These are phyloP conservation scores for Plagodis pulveraria DNA, from an alignment of 2,888 invertebrate species.

Conservation along the genomic window DNA sequence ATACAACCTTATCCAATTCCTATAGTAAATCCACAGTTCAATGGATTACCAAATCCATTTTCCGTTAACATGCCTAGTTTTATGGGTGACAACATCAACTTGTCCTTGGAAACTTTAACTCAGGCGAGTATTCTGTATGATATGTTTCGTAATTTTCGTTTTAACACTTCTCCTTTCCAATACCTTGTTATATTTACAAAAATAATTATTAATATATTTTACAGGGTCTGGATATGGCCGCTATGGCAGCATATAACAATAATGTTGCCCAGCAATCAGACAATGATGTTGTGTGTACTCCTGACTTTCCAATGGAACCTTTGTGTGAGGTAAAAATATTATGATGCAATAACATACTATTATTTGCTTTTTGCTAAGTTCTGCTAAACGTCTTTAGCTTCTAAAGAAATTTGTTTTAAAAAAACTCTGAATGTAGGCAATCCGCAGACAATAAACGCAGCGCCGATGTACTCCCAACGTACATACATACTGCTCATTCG, in stretches of 20 bases:
- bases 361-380: too few relatives aligned
- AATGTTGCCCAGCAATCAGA: conserved; percentile 43
- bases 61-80: conserved; percentile 31
- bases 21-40: conserved; percentile 48
- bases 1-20: conserved; percentile 48
- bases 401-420: too few relatives aligned
- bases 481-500: too few relatives aligned
- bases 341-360: background rate
- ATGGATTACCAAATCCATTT: conserved; percentile 57
- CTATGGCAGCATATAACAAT: conserved; percentile 43
- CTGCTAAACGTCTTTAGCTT: too few relatives aligned
- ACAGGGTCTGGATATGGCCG: conserved; percentile 74
- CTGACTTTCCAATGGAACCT: conserved; percentile 82
- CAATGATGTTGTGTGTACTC: conserved; percentile 86
- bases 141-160: conserved; percentile 2
- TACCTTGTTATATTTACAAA: background rate
- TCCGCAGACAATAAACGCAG: too few relatives aligned
- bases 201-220: conserved; percentile 9
- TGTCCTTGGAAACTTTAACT: conserved; percentile 77
- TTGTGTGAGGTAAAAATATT: conserved; percentile 67
- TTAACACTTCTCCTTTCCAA: too few relatives aligned
- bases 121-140: conserved; percentile 58
- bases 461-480: too few relatives aligned
- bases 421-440: too few relatives aligned
- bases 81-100: conserved; percentile 70